phyloP scores from a whole-genome alignment of 1,140 invertebrate genomes.

The Alviniconcha marisindica region DNA sequence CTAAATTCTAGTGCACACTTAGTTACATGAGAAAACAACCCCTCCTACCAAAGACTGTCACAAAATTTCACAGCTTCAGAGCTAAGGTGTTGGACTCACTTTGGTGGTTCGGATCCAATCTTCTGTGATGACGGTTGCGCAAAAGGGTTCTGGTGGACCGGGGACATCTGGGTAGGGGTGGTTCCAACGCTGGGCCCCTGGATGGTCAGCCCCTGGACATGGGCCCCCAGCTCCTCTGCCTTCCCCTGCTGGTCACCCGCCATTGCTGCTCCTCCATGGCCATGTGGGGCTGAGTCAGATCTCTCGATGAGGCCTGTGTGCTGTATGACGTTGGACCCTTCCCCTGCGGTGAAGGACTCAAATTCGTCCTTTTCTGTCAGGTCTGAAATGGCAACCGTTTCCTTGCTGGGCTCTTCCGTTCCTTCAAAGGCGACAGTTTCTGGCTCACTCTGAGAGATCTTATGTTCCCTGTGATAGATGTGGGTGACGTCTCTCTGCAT shows the following conservation, averaged over 20 bases:
- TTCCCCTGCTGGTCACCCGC: neutral
- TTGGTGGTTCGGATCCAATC: slow-evolving; percentile 23
- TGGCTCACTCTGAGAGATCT: slow-evolving; percentile 49
- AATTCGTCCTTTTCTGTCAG: slow-evolving; percentile 66
- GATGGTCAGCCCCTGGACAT: neutral
- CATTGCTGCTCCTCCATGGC: neutral
- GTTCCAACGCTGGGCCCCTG: slow-evolving; percentile 50
- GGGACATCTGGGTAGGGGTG: slow-evolving; percentile 60
- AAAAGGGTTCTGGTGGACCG: slow-evolving; percentile 61
- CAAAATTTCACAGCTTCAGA: too few relatives aligned
- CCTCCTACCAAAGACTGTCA: too few relatives aligned
- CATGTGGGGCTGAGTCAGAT: neutral
- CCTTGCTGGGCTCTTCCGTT: slow-evolving; percentile 26
- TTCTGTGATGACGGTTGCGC: slow-evolving; percentile 54
- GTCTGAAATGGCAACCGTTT: slow-evolving; percentile 33
- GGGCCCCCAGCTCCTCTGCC: neutral
- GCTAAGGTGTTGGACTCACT: neutral
- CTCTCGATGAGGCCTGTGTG: slow-evolving; percentile 9
- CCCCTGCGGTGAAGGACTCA: slow-evolving; percentile 70
- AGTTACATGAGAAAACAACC: too few relatives aligned
- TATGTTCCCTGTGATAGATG: slow-evolving; percentile 41
- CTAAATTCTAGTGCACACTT: too few relatives aligned
- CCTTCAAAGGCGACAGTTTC: slow-evolving; percentile 62
- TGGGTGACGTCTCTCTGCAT: slow-evolving; percentile 39
- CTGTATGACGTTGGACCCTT: slow-evolving; percentile 2